Conservation (phyloP, 2,797 vertebrate genomes). For the Apogon talboti region DNA sequence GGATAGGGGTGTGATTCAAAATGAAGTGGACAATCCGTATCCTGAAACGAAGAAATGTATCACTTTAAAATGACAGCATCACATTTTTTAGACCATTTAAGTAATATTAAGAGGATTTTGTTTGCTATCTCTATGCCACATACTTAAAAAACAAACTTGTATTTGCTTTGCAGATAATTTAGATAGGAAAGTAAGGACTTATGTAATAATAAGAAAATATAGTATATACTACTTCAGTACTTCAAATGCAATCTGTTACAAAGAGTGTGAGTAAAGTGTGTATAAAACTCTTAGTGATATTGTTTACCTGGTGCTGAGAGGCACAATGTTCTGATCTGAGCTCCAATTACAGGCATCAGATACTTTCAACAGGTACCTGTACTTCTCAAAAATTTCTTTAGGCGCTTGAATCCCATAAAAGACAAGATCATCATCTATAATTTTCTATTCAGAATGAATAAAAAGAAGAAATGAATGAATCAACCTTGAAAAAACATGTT, state of each 20-base stretch:
- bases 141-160: background rate
- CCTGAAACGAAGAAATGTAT: slow-evolving; percentile 79
- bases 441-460: slow-evolving; percentile 67
- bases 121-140: background rate
- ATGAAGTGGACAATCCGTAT: slow-evolving; percentile 91
- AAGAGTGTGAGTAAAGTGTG: no score
- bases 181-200: background rate
- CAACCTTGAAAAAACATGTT: background rate
- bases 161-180: background rate
- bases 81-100: background rate
- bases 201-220: background rate
- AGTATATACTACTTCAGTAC: no score
- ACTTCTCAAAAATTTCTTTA: slow-evolving; percentile 83
- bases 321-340: slow-evolving; percentile 69
- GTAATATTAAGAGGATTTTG: no score
- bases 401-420: slow-evolving; percentile 91
- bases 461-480: background rate
- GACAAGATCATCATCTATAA: slow-evolving; percentile 75
- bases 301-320: slow-evolving; percentile 81
- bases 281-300: background rate
- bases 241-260: no score
- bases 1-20: slow-evolving; percentile 76
- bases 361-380: slow-evolving; percentile 85
- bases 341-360: slow-evolving; percentile 86
- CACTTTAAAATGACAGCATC: background rate